Evolutionary conservation across 1,140 invertebrate genomes (phyloP).

Genomic region (Asbolus verrucosus): DNA sequence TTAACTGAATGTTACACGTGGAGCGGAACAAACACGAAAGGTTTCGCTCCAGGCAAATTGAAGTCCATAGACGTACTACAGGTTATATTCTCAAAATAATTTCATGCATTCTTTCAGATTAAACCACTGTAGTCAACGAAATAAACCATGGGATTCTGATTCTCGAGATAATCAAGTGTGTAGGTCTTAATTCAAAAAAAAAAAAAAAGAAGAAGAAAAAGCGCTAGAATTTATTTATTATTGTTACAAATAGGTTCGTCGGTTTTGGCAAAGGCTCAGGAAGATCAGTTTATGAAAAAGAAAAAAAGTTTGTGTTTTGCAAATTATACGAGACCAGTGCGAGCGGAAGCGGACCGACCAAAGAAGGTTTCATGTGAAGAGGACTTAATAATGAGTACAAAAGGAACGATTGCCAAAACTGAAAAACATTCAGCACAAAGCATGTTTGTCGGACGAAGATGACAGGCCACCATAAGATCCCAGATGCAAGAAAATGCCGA

Average conservation of each 20-base stretch:
- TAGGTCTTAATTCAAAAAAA: too few species aligned
- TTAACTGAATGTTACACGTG: constrained; percentile 42
- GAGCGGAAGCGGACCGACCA: too few species aligned
- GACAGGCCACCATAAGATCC: constrained; percentile 42
- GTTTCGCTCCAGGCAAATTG: constrained; percentile 14
- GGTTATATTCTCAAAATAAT: constrained; percentile 38
- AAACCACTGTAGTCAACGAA: constrained; percentile 12
- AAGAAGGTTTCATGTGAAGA: too few species aligned
- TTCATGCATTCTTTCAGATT: constrained; percentile 45
- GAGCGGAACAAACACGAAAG: constrained; percentile 39
- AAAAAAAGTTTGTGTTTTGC: too few species aligned
- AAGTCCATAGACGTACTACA: constrained; percentile 16
- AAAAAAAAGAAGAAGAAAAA: too few species aligned
- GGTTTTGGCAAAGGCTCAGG: too few species aligned
- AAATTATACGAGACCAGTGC: too few species aligned
- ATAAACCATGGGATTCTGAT: constrained; percentile 26
- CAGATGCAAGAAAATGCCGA: constrained; percentile 43
- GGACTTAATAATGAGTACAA: neutral
- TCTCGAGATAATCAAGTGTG: too few species aligned
- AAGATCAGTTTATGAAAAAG: too few species aligned
- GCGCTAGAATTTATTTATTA: too few species aligned
- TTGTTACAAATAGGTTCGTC: too few species aligned
- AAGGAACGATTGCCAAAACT: constrained; percentile 36
- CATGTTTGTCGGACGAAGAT: constrained; percentile 28
- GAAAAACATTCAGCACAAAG: constrained; percentile 38